Percentiles rank a stretch among this genome's conserved stretches.
These are phyloP conservation scores for Drosophila buzzatii DNA, from an alignment of 2,888 invertebrate genomes.

Conservation along the genomic window DNA sequence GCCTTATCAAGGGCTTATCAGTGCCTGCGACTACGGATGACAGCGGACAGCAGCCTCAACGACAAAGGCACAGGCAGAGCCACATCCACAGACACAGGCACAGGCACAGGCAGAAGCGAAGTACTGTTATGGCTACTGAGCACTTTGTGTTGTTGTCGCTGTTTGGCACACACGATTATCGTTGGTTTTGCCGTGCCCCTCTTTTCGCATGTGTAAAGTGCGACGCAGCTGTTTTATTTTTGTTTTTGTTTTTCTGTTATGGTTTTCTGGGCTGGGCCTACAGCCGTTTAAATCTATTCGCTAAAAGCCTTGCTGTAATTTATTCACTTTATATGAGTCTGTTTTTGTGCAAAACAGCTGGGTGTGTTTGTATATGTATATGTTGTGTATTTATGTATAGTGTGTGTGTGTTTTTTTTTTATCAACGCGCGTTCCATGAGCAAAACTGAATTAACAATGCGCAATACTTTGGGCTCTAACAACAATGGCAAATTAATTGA, in stretches of 20 bases:
- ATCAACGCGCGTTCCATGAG: conserved; percentile 37
- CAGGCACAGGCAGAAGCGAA: conserved; percentile 17
- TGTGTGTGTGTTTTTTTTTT: conserved; percentile 33
- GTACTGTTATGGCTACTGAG: conserved; percentile 17
- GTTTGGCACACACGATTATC: conserved; percentile 11
- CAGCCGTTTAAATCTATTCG: conserved; percentile 6
- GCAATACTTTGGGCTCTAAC: conserved; percentile 44
- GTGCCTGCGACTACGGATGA: conserved; percentile 13
- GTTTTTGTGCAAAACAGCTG: conserved; percentile 16
- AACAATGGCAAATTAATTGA: conserved; percentile 15
- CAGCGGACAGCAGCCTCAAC: conserved; percentile 2
- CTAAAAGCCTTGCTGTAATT: conserved; percentile 25
- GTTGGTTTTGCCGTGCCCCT: conserved; percentile 56
- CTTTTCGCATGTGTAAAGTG: conserved; percentile 52
- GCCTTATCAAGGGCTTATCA: conserved; percentile 43
- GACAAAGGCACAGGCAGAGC: conserved; percentile 6
- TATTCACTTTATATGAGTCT: neutral
- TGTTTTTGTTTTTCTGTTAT: neutral
- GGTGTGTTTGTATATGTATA: neutral
- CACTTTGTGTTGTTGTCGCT: conserved; percentile 24
- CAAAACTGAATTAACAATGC: conserved; percentile 50
- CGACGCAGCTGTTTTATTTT: conserved; percentile 52
- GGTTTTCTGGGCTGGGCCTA: conserved; percentile 22
- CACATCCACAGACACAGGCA: neutral
- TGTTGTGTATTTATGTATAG: neutral